These are phyloP conservation scores for Diploptera punctata DNA, from an alignment of 2,888 invertebrate species.

Conservation along the genomic window DNA sequence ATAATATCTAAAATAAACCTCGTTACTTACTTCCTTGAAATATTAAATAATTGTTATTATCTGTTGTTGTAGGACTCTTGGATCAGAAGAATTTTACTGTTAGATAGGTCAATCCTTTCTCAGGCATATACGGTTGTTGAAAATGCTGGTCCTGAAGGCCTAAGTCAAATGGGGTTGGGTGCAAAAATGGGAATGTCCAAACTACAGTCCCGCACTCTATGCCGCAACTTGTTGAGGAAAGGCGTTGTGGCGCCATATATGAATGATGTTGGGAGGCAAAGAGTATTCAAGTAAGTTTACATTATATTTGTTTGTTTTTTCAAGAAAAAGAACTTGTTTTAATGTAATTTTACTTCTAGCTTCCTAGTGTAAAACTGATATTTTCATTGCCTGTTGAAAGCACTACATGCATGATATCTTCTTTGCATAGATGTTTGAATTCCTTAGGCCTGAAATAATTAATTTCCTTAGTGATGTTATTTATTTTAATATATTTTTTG, in stretches of 20 bases:
- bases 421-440: too few species aligned
- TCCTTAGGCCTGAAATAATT: too few species aligned
- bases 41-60: background rate
- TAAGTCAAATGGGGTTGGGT: conserved; percentile 57
- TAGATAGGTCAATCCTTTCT: conserved; percentile 53
- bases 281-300: conserved; percentile 60
- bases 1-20: too few species aligned
- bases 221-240: conserved; percentile 56
- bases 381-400: too few species aligned
- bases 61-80: conserved; percentile 43
- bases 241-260: conserved; percentile 59
- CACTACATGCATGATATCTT: too few species aligned
- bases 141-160: conserved; percentile 59
- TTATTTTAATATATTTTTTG: too few species aligned
- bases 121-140: conserved; percentile 62
- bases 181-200: conserved; percentile 55
- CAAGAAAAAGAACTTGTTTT: too few species aligned
- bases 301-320: too few species aligned
- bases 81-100: conserved; percentile 45
- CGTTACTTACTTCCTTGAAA: too few species aligned
- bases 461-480: too few species aligned
- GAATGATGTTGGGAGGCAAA: conserved; percentile 63
- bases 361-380: too few species aligned
- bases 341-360: too few species aligned
- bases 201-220: conserved; percentile 57